A percentile compares a stretch with the other conserved stretches of the same genome.
phyloP scores from a whole-genome alignment of 2,888 invertebrate genomes.

The Dolomedes plantarius region DNA sequence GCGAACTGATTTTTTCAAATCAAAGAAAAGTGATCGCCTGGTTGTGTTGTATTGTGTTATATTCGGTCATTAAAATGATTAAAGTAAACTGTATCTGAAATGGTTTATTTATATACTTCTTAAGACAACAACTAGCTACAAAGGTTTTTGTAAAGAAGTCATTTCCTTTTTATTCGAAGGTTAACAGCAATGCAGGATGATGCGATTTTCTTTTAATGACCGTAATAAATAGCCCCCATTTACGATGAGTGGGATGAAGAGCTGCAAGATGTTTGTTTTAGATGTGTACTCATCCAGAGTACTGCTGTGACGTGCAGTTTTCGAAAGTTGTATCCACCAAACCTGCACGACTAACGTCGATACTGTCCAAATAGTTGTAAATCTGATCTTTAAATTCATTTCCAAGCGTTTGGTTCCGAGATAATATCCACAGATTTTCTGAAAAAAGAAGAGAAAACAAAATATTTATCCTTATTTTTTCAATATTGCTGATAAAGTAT shows the following conservation, averaged over 20 bases:
- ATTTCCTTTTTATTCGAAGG: too few relatives aligned
- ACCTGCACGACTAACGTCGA: conserved; percentile 46
- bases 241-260: neutral
- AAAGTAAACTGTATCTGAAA: too few relatives aligned
- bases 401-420: conserved; percentile 40
- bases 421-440: conserved; percentile 64
- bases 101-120: too few relatives aligned
- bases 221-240: neutral
- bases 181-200: too few relatives aligned
- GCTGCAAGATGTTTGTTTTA: too few relatives aligned
- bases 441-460: neutral
- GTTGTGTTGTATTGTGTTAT: too few relatives aligned
- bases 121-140: too few relatives aligned
- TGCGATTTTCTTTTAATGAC: neutral
- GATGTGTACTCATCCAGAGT: neutral
- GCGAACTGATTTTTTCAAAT: too few relatives aligned
- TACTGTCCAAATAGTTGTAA: conserved; percentile 42
- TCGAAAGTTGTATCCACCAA: conserved; percentile 53
- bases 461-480: neutral
- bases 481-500: neutral
- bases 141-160: too few relatives aligned
- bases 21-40: too few relatives aligned
- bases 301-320: conserved; percentile 52
- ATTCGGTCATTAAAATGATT: too few relatives aligned
- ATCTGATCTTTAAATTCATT: conserved; percentile 43